Conservation (phyloP, 2,797 vertebrate species). For the Carcharodon carcharias region DNA sequence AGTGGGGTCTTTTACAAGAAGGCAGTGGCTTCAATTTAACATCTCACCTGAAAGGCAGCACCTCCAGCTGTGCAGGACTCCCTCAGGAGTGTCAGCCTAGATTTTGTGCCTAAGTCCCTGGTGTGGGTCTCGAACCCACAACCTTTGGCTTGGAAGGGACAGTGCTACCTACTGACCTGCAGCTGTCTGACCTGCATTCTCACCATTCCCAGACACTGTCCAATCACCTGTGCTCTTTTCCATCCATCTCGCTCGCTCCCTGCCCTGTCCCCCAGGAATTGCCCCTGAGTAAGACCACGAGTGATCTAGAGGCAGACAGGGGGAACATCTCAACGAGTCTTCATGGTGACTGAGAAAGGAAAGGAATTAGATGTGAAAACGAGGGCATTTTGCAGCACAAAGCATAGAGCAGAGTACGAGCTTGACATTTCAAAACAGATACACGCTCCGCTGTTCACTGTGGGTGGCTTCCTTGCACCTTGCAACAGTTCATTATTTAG, state of each 20-base stretch:
- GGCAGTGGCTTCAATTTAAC: too few species aligned
- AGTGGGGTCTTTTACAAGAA: too few species aligned
- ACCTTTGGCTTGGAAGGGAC: too few species aligned
- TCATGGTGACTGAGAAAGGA: neutral
- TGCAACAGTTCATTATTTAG: neutral
- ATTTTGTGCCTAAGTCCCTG: neutral
- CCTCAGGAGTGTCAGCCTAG: neutral
- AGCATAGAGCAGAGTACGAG: neutral
- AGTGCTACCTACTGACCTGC: too few species aligned
- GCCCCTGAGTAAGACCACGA: too few species aligned
- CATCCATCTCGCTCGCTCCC: neutral
- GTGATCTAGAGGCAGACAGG: too few species aligned
- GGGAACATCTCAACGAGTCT: neutral
- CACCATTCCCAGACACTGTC: neutral
- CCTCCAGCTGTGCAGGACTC: too few species aligned
- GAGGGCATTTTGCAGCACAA: too few species aligned
- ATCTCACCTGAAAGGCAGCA: too few species aligned
- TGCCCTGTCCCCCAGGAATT: neutral
- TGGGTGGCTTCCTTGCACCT: neutral
- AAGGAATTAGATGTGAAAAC: neutral
- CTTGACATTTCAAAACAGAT: neutral
- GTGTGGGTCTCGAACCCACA: neutral
- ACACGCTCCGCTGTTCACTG: too few species aligned
- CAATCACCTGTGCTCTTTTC: neutral
- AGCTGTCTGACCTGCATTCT: neutral